Conservation (phyloP, 2,797 vertebrate genomes). For the Galago senegalensis region DNA sequence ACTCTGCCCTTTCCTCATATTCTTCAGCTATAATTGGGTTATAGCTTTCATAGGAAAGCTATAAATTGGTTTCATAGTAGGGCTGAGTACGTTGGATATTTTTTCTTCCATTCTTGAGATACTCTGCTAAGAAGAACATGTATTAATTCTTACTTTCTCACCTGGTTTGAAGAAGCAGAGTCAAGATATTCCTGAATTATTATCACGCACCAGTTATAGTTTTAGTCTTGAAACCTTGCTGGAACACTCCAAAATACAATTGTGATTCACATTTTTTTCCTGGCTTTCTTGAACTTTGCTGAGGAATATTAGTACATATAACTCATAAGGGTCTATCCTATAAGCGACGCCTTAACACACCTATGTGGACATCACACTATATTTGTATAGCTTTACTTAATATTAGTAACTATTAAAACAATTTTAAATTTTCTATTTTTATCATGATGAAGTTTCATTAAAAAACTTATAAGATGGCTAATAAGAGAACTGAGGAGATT, state of each 20-base stretch:
- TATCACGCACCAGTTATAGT: not conserved
- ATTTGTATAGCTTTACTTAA: not conserved
- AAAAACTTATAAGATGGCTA: not conserved
- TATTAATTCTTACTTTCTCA: not conserved
- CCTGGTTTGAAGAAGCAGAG: not conserved
- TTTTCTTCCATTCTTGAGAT: too few relatives aligned
- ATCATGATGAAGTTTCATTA: not conserved
- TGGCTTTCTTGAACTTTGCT: conserved; percentile 19
- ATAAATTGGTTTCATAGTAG: too few relatives aligned
- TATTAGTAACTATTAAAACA: not conserved
- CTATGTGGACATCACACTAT: not conserved
- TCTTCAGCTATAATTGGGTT: too few relatives aligned
- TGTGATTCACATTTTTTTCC: not conserved
- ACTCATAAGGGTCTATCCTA: not conserved
- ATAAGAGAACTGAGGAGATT: not conserved
- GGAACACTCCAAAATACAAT: not conserved
- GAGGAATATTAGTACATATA: conserved; percentile 21
- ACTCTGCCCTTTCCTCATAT: too few relatives aligned
- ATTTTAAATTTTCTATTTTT: not conserved
- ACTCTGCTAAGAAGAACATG: too few relatives aligned
- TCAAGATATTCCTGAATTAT: conserved; percentile 12
- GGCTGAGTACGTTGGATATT: too few relatives aligned
- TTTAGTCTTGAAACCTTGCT: not conserved
- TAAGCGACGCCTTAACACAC: not conserved
- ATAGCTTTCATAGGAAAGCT: too few relatives aligned